These are phyloP conservation scores for Genyomyrus donnyi DNA, from an alignment of 2,113 vertebrate species.

Conservation along the genomic window DNA sequence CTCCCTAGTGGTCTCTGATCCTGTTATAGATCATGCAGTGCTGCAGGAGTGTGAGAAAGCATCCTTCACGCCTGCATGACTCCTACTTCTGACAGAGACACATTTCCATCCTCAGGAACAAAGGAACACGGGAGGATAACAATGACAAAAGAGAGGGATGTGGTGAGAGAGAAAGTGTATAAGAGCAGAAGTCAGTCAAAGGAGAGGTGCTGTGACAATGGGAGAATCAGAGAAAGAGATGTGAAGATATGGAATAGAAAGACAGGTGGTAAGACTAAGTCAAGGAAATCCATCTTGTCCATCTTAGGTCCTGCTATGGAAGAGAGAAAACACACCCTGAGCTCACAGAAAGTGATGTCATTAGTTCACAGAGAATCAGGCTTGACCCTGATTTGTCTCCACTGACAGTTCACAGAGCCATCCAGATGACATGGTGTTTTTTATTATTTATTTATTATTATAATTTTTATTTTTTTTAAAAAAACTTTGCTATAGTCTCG, in stretches of 20 bases:
- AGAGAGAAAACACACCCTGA: neutral
- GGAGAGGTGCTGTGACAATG: neutral
- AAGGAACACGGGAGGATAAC: neutral
- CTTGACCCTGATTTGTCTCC: neutral
- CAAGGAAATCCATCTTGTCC: neutral
- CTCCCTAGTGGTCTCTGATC: neutral
- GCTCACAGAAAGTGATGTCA: conserved; percentile 4
- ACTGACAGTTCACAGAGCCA: neutral
- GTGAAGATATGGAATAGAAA: neutral
- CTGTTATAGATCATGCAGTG: neutral
- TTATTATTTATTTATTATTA: too few species aligned
- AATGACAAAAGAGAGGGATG: neutral
- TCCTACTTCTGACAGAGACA: neutral
- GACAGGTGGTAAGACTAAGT: neutral
- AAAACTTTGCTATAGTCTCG: neutral
- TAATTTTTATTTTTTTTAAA: too few species aligned
- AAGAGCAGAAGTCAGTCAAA: neutral
- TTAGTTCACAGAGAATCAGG: neutral
- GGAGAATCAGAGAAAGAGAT: neutral
- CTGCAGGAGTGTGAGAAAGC: neutral
- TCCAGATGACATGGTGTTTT: neutral
- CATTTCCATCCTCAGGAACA: neutral
- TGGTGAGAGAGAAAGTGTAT: neutral
- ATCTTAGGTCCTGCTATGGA: neutral
- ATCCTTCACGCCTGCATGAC: neutral